phyloP scores from a whole-genome alignment of 2,888 invertebrate genomes.

The Adela reaumurella region DNA sequence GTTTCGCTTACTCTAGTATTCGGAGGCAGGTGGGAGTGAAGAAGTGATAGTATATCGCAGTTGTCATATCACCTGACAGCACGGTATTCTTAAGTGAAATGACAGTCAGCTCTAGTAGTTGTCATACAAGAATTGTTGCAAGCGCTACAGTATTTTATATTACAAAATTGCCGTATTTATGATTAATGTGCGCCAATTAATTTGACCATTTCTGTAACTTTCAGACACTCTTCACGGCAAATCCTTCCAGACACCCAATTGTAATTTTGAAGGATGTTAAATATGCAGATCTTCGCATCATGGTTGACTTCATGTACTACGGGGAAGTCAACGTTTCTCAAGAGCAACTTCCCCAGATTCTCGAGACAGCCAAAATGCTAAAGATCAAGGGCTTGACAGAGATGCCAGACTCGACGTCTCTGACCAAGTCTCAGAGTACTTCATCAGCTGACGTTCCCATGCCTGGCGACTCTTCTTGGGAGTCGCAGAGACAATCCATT shows the following conservation, averaged over 20 bases:
- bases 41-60: too few relatives aligned
- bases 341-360: constrained; percentile 75
- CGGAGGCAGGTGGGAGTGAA: too few relatives aligned
- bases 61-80: too few relatives aligned
- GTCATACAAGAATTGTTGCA: too few relatives aligned
- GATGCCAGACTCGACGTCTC: constrained; percentile 74
- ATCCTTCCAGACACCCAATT: constrained; percentile 86
- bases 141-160: too few relatives aligned
- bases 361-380: constrained; percentile 80
- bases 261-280: constrained; percentile 87
- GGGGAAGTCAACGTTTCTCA: constrained; percentile 91
- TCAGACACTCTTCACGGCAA: constrained; percentile 77
- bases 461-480: constrained; percentile 57
- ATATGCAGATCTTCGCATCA: constrained; percentile 78
- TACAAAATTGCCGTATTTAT: too few relatives aligned
- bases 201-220: too few relatives aligned
- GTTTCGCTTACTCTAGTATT: too few relatives aligned
- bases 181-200: too few relatives aligned
- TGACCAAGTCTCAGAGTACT: constrained; percentile 67
- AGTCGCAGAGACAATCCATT: constrained; percentile 57
- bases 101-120: too few relatives aligned
- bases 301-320: constrained; percentile 91
- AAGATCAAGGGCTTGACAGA: constrained; percentile 88
- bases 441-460: constrained; percentile 50
- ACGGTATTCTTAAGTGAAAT: too few relatives aligned